Base-by-base conservation (phyloP, 2,888 invertebrate genomes). In the Tubulanus polymorphus region DNA sequence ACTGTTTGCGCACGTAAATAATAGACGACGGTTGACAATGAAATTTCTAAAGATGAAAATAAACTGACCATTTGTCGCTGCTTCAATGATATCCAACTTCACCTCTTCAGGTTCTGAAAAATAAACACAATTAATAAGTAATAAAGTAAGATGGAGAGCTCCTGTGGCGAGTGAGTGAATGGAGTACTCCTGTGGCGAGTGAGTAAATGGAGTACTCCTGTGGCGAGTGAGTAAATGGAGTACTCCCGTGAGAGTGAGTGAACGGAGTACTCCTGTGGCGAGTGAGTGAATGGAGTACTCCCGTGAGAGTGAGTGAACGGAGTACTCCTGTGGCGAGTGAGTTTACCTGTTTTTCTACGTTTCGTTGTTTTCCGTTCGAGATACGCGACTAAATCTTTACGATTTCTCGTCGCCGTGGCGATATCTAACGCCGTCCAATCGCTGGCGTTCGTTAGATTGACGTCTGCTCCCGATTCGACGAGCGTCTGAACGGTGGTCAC, bases 401-500 rank as follows among this genome's bases (percentile, higher is more conserved):
- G 71, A 12, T 67, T 69, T 37, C 72, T 57, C 20, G 68, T 55
- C 10, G 64, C 65, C 18, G 23, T 41, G 5, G 80, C 79, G 46
- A 80, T 70, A 56, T 78, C 77, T 5, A 80, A 64, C 12, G 80
- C 78, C 2, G 79, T 80, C 47, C 72, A 69, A 30, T 71, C 71
- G 55, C 73, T 71, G 2, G 75, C 73, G 61, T 77, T 75, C 2
- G 67, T 68, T 10, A 71, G 62, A 62, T 79, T 76, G 1, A 75
- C 73, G 62, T 80, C 76, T 23, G 73, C 74, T 3, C 79, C 79
- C 45, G 72, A 63, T 54, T 79, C 79, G 30, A 80, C 68, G 26
- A 80, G 64, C 27, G 79, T 73, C 62, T 79, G 75, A 1, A 75
- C 72, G 2, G 79, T 78, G 18, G 75, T 75, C 72, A 76, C 72